Evolutionary conservation across 2,113 vertebrate species (phyloP), one percentile per base, ranked within the genome.

Genomic region (Mesitornis unicolor): DNA sequence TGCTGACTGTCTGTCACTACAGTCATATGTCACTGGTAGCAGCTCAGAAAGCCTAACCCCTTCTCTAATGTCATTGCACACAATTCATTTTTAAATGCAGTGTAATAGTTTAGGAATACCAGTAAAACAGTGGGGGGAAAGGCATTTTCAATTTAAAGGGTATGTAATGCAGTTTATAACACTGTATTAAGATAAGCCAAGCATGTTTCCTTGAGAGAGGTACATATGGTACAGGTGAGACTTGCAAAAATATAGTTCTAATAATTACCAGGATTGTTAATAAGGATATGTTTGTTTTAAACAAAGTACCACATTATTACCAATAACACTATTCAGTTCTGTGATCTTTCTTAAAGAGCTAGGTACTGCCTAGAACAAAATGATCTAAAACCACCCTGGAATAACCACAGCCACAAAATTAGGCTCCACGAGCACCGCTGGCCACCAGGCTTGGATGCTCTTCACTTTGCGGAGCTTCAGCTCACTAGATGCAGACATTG

Each of bases 1-100:
- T 42, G 73, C 97, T 97, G 97, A 97, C 95, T 98, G 97, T 53
- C 97, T 98, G 97, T 98, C 98, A 98, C 95, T 84, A 88, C 88
- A 98, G 97, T 97, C 98, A 95, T 97, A 96, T 98, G 97, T 98
- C 98, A 98, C 89, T 71, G 79, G 96, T 96, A 96, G 98, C 97
- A 97, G 95, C 97, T 97, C 96, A 96, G 92, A 97, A 97, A 98
- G 94, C 92, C 97, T 97, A 98, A 98, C 97, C 96, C 84, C 65
- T 97, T 97, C 97, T 97, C 94, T 97, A 98, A 98, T 98, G 97
- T 96, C 97, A 96, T 69, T 80, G 92, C 93, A 94, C 97, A 98
- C 96, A 95, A 97, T 94, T 97, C 98, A 97, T 98, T 97, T 98
- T 95, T 93, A 97, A 98, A 97, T 96, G 95, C 73, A 86, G 95